Evolutionary conservation across 1,140 invertebrate species (phyloP), one percentile per base, ranked within the genome.

Genomic region (Ephestia elutella): DNA sequence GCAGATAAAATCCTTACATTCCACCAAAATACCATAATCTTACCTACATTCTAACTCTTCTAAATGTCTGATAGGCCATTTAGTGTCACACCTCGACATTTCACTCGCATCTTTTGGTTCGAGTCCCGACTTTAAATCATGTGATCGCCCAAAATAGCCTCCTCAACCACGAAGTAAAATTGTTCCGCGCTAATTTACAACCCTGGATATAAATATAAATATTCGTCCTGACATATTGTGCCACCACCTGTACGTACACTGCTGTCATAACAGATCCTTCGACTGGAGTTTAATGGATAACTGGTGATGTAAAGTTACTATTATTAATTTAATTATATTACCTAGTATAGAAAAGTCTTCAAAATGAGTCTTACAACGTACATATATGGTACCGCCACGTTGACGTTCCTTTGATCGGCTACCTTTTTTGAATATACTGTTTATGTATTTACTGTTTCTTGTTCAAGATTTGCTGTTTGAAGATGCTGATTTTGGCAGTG

Each of bases 161-260:
- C 82, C 72, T 77, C 73, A 73, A 75, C 67, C 62, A 65, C 75
- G 72, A 69, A 75, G 80, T 86, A 85, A 83, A 85, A n/a, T n/a
- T n/a, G n/a, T 86, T 83, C 74, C 78, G 69, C 72, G 79, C 80
- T 85, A 87, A 87, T 86, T 85, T 85, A 86, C 85, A 74, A 76
- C 82, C 79, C 82, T 77, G 78, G 73, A 80, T 86, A 86, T 87
- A 86, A 86, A 85, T 86, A 85, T 86, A 87, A 83, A 87, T 86
- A 82, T 84, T 75, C 75, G 66, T 75, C 59, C 72, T 80, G 80
- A 83, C 81, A 85, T 75, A 82, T 77, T 80, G 73, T 83, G 79
- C 78, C 80, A 81, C 77, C 70, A 63, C 71, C 72, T 75, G 75
- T 73, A 78, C 69, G 68, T 73, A 78, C 69, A 67, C 63, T 56